Evolutionary conservation across 2,888 invertebrate genomes (phyloP).

Genomic region (Epinotia ramella): DNA sequence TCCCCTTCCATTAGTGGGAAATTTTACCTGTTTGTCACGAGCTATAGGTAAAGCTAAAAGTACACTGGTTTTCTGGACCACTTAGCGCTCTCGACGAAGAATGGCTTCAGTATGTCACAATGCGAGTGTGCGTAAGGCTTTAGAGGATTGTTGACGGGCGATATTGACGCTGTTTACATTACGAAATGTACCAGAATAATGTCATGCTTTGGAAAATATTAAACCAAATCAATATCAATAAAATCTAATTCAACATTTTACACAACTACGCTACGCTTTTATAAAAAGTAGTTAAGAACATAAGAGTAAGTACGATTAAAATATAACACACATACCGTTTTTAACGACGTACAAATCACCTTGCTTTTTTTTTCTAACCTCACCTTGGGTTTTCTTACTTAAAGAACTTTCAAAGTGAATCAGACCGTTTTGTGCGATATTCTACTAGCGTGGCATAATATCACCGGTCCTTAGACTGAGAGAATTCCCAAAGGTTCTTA

Average conservation of each 20-base stretch:
- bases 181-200: conserved; percentile 12
- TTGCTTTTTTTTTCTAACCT: too few species aligned
- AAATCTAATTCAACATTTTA: too few species aligned
- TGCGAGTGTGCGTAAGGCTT: conserved; percentile 55
- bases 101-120: conserved; percentile 48
- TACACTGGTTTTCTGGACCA: conserved; percentile 57
- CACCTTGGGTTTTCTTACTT: too few species aligned
- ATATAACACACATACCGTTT: too few species aligned
- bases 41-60: conserved; percentile 52
- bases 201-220: conserved; percentile 10
- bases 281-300: neutral
- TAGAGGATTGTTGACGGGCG: conserved; percentile 53
- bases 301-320: too few species aligned
- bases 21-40: conserved; percentile 72
- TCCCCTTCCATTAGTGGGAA: conserved; percentile 68
- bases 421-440: too few species aligned
- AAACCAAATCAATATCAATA: neutral
- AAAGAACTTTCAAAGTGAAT: too few species aligned
- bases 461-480: too few species aligned
- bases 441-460: too few species aligned
- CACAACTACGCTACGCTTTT: neutral
- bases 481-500: too few species aligned
- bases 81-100: conserved; percentile 56
- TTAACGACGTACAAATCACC: too few species aligned
- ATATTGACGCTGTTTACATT: conserved; percentile 22